Percentiles rank a stretch among this genome's conserved stretches.
Evolutionary conservation across 2,113 vertebrate genomes (phyloP).

Genomic region (Laticauda colubrina): DNA sequence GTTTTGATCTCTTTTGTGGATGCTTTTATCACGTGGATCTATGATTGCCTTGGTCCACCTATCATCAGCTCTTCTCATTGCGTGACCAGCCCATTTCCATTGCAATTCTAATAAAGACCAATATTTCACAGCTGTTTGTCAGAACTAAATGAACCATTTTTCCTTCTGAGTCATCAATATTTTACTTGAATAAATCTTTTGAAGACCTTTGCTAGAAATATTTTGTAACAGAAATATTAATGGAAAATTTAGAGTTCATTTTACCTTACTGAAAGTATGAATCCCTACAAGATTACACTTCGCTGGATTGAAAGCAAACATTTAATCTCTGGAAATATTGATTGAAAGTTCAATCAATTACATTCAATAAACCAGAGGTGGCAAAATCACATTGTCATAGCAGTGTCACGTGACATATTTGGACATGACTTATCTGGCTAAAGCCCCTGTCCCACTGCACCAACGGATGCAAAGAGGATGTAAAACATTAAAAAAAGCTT

Average conservation of each 20-base stretch:
- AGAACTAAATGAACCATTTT: not conserved
- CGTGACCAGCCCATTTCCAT: not conserved
- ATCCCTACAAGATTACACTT: not conserved
- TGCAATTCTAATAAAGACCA: not conserved
- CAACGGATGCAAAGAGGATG: too few species aligned
- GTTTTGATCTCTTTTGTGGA: not conserved
- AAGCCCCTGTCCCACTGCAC: too few species aligned
- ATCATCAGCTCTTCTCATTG: not conserved
- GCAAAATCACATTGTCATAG: too few species aligned
- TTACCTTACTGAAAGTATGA: not conserved
- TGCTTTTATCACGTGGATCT: not conserved
- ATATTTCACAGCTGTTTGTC: not conserved
- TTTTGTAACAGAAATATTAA: not conserved
- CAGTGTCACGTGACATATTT: too few species aligned
- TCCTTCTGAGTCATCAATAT: not conserved
- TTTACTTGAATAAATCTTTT: not conserved
- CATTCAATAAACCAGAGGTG: not conserved
- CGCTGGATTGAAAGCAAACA: not conserved
- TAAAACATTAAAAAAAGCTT: too few species aligned
- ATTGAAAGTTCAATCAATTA: not conserved
- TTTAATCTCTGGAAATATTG: not conserved
- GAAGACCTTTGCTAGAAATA: not conserved
- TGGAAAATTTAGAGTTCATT: not conserved
- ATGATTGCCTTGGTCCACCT: not conserved
- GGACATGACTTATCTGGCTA: too few species aligned